Evolutionary conservation across 92 coral and sea anemone genomes (phyloP).

Genomic region (Heliopora coerulea): DNA sequence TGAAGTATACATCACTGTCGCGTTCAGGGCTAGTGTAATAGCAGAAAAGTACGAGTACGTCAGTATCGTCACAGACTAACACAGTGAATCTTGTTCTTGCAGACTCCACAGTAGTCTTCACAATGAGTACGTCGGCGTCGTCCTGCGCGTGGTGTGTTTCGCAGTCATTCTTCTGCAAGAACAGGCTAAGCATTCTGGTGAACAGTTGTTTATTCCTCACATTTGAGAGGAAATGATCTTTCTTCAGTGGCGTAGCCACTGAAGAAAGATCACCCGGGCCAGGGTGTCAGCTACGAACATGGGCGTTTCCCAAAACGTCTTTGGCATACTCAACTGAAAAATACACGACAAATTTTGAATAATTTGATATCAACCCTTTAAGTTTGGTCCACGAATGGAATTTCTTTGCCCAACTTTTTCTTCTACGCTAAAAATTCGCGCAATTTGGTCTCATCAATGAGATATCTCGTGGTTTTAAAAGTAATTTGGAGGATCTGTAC

Average conservation of each 20-base stretch:
- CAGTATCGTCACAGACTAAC: conserved; percentile 56
- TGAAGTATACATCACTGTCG: conserved; percentile 27
- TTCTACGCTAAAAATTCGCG: no score
- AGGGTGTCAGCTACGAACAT: no score
- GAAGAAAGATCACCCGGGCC: conserved; percentile 30
- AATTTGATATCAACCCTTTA: no score
- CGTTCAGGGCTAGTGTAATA: conserved; percentile 13
- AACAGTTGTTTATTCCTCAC: conserved; percentile 45
- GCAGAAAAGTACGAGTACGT: conserved; percentile 49
- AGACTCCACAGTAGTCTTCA: conserved; percentile 42
- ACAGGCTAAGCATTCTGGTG: conserved; percentile 26
- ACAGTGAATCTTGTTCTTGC: conserved; percentile 39
- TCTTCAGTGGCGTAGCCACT: conserved; percentile 46
- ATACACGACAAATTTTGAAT: no score
- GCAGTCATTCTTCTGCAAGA: conserved; percentile 20
- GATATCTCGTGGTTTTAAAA: no score
- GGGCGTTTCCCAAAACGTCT: no score
- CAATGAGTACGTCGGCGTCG: conserved; percentile 59
- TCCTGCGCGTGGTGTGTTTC: conserved; percentile 41
- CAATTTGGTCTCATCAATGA: no score
- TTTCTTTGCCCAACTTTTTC: no score
- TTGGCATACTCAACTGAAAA: no score
- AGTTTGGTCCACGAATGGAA: no score
- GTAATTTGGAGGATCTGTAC: no score
- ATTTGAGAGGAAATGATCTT: conserved; percentile 48